phyloP scores from a whole-genome alignment of 2,797 vertebrate genomes.

The Helostoma temminkii region DNA sequence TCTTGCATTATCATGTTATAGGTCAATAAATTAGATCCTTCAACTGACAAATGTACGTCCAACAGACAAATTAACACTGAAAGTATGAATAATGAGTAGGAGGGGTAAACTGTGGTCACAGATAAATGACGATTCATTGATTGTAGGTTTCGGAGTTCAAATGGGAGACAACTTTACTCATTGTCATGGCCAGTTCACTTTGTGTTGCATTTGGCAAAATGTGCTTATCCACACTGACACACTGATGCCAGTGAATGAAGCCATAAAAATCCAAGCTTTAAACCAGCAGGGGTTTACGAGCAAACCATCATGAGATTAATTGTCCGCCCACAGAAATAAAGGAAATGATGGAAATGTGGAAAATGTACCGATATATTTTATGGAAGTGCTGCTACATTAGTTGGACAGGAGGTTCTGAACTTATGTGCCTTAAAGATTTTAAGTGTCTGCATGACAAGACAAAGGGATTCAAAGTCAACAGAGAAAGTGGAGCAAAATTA shows the following conservation, averaged over 20 bases:
- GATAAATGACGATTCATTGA: conserved; percentile 55
- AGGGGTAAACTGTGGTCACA: conserved; percentile 36
- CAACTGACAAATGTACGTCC: conserved; percentile 47
- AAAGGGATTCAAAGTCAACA: conserved; percentile 45
- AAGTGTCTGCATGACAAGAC: conserved; percentile 32
- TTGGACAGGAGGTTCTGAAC: conserved; percentile 32
- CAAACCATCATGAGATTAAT: conserved; percentile 65
- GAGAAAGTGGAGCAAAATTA: conserved; percentile 7
- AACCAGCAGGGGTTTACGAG: conserved; percentile 68
- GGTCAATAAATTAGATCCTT: conserved; percentile 70
- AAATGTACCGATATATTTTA: conserved; percentile 69
- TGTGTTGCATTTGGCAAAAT: conserved; percentile 73
- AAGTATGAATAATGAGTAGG: conserved; percentile 57
- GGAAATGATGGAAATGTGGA: conserved; percentile 71
- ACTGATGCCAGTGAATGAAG: conserved; percentile 68
- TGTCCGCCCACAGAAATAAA: conserved; percentile 64
- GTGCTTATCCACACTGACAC: conserved; percentile 60
- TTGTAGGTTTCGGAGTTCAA: conserved; percentile 67
- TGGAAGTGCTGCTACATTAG: conserved; percentile 58
- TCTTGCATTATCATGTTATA: conserved; percentile 71
- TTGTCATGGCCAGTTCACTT: conserved; percentile 66
- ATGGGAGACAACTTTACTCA: conserved; percentile 59
- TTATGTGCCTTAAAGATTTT: conserved; percentile 50
- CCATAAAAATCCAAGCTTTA: conserved; percentile 46
- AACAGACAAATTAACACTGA: conserved; percentile 51